These are phyloP conservation scores for Onthophagus taurus DNA, from an alignment of 1,140 invertebrate species.

Conservation along the genomic window DNA sequence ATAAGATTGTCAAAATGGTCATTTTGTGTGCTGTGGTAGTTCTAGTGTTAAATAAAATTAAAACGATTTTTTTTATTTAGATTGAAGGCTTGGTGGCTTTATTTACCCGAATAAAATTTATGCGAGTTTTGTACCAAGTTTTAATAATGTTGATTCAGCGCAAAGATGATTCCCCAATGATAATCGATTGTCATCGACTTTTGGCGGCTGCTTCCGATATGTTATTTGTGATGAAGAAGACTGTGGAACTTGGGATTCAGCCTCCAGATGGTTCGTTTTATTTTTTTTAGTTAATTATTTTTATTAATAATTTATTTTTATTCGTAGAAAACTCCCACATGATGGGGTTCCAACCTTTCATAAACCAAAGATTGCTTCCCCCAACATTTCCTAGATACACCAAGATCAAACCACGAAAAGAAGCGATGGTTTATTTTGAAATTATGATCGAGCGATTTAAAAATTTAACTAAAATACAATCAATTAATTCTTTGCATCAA, in stretches of 20 bases:
- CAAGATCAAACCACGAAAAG: conserved; percentile 75
- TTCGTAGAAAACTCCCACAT: conserved; percentile 28
- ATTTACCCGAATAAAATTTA: conserved; percentile 74
- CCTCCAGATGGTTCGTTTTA: conserved; percentile 34
- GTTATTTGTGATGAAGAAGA: conserved; percentile 70
- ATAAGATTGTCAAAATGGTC: no score
- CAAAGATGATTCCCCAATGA: conserved; percentile 47
- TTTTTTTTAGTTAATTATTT: conserved; percentile 3
- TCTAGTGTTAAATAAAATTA: background rate
- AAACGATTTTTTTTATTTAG: conserved; percentile 29
- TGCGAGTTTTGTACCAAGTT: conserved; percentile 74
- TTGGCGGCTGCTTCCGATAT: conserved; percentile 63
- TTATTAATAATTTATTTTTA: conserved; percentile 13
- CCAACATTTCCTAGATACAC: conserved; percentile 97
- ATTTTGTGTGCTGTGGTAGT: background rate
- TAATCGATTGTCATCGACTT: conserved; percentile 55
- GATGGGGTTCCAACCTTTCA: conserved; percentile 89
- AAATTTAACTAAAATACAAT: conserved; percentile 72
- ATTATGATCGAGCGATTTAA: conserved; percentile 71
- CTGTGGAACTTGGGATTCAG: conserved; percentile 64
- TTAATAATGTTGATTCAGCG: conserved; percentile 57
- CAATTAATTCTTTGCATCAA: conserved; percentile 67
- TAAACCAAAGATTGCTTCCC: conserved; percentile 88
- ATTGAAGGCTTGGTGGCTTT: conserved; percentile 55
- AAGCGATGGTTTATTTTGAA: conserved; percentile 78